phyloP scores from a whole-genome alignment of 2,113 vertebrate genomes.

The Oostethus manadensis region DNA sequence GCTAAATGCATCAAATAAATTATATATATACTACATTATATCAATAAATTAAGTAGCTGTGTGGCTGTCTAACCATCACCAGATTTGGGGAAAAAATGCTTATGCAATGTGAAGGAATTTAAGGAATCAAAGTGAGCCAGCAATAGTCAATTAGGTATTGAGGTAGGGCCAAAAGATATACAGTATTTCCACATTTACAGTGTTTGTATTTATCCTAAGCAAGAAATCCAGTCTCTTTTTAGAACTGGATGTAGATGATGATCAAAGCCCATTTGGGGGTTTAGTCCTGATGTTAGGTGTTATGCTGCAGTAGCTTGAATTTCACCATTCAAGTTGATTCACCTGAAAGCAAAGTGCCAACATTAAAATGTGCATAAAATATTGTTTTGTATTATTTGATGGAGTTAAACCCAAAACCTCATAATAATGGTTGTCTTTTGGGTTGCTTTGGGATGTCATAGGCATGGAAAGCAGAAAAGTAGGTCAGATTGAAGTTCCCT shows the following conservation, averaged over 20 bases:
- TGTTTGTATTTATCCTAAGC: neutral
- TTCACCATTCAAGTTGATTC: neutral
- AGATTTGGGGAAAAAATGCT: neutral
- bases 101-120: neutral
- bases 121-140: neutral
- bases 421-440: constrained; percentile 4
- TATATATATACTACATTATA: too few species aligned
- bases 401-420: constrained; percentile 9
- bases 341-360: neutral
- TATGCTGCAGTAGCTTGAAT: too few species aligned
- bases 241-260: neutral
- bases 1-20: too few species aligned
- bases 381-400: neutral
- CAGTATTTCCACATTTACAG: neutral
- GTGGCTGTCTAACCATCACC: neutral
- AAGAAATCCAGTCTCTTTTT: neutral
- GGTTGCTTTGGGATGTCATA: constrained; percentile 15
- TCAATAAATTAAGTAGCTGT: neutral
- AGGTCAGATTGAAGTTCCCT: constrained; percentile 35
- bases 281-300: neutral
- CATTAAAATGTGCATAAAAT: neutral
- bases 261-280: neutral
- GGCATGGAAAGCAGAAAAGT: constrained; percentile 16
- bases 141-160: neutral
- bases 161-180: neutral